phyloP scores from a whole-genome alignment of 2,113 vertebrate species.

The Macaca nemestrina region DNA sequence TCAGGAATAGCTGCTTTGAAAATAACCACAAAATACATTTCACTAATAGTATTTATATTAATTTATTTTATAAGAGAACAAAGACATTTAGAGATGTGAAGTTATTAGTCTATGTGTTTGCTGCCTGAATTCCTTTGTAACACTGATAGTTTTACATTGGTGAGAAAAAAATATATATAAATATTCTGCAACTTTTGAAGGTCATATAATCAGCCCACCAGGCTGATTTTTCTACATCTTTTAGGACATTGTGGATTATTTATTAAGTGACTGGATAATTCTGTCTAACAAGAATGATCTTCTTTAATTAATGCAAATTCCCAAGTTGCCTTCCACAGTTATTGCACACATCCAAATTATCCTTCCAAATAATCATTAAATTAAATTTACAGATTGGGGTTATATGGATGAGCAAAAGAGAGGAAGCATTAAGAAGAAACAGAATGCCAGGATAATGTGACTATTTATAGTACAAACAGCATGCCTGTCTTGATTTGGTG shows the following conservation, averaged over 20 bases:
- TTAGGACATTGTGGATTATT: neutral
- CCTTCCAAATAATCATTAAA: neutral
- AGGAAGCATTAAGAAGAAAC: neutral
- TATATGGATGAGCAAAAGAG: neutral
- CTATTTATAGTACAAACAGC: slow-evolving; percentile 42
- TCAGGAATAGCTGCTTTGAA: slow-evolving; percentile 34
- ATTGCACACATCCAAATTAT: neutral
- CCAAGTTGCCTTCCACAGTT: neutral
- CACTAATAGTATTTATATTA: neutral
- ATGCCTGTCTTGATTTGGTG: slow-evolving; percentile 6
- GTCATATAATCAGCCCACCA: neutral
- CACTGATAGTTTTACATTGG: neutral
- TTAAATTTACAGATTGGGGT: slow-evolving; percentile 39
- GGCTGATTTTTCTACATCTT: neutral
- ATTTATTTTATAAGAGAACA: neutral
- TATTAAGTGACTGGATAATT: neutral
- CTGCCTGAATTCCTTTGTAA: neutral
- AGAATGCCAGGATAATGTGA: neutral
- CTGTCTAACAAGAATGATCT: neutral
- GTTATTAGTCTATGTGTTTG: neutral
- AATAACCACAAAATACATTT: slow-evolving; percentile 1
- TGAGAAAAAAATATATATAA: neutral
- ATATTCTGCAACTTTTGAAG: neutral
- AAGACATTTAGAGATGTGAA: neutral
- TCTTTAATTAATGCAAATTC: neutral